phyloP scores from a whole-genome alignment of 2,113 vertebrate genomes.

The Salvator merianae region DNA sequence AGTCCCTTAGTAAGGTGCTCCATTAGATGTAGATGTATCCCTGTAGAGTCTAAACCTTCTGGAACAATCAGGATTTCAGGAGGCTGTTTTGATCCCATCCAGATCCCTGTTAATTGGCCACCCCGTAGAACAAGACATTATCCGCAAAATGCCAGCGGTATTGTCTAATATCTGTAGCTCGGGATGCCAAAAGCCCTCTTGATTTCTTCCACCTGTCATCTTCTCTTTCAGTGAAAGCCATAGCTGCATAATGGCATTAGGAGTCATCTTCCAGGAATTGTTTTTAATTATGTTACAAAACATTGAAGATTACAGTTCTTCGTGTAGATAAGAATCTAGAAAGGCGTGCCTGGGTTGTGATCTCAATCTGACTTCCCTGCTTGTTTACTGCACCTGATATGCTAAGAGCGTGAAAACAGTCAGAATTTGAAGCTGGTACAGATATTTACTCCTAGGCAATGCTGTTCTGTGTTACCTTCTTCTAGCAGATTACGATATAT shows the following conservation, averaged over 20 bases:
- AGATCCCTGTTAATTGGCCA: background rate
- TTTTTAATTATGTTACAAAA: background rate
- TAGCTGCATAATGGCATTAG: background rate
- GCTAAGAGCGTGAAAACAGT: background rate
- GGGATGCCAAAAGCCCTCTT: background rate
- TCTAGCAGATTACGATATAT: background rate
- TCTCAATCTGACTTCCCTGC: background rate
- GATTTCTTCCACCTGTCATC: background rate
- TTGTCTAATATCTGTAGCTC: accelerated
- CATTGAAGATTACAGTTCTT: background rate
- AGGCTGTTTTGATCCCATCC: background rate
- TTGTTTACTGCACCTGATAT: background rate
- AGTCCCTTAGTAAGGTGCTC: background rate
- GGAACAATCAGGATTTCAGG: too few relatives aligned
- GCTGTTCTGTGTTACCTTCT: background rate
- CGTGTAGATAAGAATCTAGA: background rate
- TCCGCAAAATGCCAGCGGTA: accelerated
- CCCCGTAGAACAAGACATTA: background rate
- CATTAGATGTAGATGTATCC: background rate
- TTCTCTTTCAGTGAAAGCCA: too few relatives aligned
- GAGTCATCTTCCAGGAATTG: background rate
- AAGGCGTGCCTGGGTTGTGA: too few relatives aligned
- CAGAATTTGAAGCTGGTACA: background rate
- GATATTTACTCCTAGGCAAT: background rate
- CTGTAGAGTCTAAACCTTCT: background rate